A percentile compares a stretch with the other conserved stretches of the same genome.
These are phyloP conservation scores for Mesochorus sp. DNA, from an alignment of 2,888 invertebrate species.

Conservation along the genomic window DNA sequence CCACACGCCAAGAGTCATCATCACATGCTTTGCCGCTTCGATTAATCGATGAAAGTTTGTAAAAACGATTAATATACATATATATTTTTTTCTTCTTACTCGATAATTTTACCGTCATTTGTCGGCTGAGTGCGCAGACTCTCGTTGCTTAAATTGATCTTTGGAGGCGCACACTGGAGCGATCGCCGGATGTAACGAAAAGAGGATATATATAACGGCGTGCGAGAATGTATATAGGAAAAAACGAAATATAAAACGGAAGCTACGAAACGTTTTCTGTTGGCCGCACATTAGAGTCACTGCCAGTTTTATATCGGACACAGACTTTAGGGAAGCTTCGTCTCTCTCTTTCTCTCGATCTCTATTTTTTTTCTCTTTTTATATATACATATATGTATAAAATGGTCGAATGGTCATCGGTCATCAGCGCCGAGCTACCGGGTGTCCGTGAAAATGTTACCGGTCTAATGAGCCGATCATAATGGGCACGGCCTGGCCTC, in stretches of 20 bases:
- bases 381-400: neutral
- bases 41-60: too few relatives aligned
- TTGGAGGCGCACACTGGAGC: neutral
- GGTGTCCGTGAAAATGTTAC: conserved; percentile 73
- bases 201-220: too few relatives aligned
- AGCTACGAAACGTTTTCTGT: conserved; percentile 4
- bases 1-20: neutral
- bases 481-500: conserved; percentile 68
- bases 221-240: too few relatives aligned
- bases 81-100: too few relatives aligned
- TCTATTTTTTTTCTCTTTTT: too few relatives aligned
- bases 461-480: conserved; percentile 73
- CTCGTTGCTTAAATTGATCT: neutral
- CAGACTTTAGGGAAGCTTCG: conserved; percentile 18
- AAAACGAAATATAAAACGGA: neutral
- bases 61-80: too few relatives aligned
- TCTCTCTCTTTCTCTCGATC: too few relatives aligned
- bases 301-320: conserved; percentile 41
- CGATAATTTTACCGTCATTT: conserved; percentile 26
- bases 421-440: conserved; percentile 75
- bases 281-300: conserved; percentile 22
- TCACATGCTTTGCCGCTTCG: too few relatives aligned
- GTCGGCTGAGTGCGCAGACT: neutral
- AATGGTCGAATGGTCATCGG: conserved; percentile 67
- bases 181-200: neutral